Evolutionary conservation across 2,797 vertebrate genomes (phyloP).

Genomic region (Microcaecilia unicolor): DNA sequence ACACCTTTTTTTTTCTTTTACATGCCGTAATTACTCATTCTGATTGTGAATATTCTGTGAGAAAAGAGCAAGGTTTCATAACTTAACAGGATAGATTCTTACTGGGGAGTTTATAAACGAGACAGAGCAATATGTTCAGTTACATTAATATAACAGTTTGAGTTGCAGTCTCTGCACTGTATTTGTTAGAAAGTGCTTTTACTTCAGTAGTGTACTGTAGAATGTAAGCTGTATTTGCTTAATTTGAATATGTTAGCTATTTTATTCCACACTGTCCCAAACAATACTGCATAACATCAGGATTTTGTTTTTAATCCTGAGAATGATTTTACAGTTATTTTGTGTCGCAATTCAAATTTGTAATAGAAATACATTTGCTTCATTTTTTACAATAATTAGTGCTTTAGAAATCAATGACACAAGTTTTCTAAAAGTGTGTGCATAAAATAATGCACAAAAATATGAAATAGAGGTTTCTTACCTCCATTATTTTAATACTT

Average conservation of each 20-base stretch:
- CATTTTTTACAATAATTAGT: background rate
- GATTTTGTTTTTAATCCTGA: no score
- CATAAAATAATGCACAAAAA: background rate
- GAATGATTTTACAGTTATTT: no score
- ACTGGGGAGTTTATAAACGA: background rate
- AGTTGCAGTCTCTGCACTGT: no score
- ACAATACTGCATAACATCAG: no score
- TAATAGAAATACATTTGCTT: background rate
- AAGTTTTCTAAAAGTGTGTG: background rate
- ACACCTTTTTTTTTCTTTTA: slow-evolving; percentile 17
- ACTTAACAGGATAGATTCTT: background rate
- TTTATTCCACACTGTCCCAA: no score
- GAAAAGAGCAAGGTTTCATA: slow-evolving; percentile 1
- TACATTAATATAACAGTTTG: background rate
- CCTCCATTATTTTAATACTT: background rate
- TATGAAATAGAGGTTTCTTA: background rate
- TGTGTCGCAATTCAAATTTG: no score
- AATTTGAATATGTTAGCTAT: no score
- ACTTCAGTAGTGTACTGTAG: no score
- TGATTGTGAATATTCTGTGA: slow-evolving; percentile 20
- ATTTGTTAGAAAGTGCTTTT: no score
- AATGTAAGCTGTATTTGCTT: no score
- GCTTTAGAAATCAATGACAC: background rate
- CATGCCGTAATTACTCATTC: slow-evolving; percentile 22
- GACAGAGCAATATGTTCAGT: no score